Conservation (phyloP, 2,113 vertebrate species). For the Tylochromis polylepis region DNA sequence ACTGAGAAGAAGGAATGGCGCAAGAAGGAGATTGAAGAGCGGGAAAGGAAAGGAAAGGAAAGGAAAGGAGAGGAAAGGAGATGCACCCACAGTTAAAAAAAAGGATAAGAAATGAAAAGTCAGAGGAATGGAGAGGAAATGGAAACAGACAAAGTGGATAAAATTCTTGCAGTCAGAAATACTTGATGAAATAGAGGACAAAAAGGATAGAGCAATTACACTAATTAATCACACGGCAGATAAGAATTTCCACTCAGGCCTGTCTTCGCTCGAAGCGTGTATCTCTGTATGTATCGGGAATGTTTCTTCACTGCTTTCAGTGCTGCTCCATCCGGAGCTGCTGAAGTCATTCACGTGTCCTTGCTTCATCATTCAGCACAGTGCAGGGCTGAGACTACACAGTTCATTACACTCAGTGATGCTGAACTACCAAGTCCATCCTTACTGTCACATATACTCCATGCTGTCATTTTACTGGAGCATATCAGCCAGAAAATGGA, state of each 20-base stretch:
- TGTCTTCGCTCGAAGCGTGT: background rate
- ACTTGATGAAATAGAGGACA: background rate
- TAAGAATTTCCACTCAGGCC: background rate
- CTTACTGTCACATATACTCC: background rate
- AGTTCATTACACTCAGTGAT: background rate
- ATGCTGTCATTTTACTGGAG: background rate
- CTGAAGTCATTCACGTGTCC: background rate
- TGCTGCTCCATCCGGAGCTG: background rate
- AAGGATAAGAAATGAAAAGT: background rate
- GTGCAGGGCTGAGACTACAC: background rate
- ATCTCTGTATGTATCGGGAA: background rate
- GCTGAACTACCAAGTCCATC: background rate
- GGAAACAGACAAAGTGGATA: background rate
- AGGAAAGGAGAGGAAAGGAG: background rate
- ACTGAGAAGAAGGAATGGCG: background rate
- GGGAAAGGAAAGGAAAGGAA: background rate
- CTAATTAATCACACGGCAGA: background rate
- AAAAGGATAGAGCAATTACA: slow-evolving; percentile 2
- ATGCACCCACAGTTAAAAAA: background rate
- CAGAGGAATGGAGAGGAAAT: background rate
- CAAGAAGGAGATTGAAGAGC: background rate
- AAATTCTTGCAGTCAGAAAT: background rate
- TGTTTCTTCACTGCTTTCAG: background rate
- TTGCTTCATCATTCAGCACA: background rate
- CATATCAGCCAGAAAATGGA: background rate